Evolutionary conservation across 2,888 invertebrate genomes (phyloP), one percentile per base, ranked within the genome.

Genomic region (Copidosoma aretas): DNA sequence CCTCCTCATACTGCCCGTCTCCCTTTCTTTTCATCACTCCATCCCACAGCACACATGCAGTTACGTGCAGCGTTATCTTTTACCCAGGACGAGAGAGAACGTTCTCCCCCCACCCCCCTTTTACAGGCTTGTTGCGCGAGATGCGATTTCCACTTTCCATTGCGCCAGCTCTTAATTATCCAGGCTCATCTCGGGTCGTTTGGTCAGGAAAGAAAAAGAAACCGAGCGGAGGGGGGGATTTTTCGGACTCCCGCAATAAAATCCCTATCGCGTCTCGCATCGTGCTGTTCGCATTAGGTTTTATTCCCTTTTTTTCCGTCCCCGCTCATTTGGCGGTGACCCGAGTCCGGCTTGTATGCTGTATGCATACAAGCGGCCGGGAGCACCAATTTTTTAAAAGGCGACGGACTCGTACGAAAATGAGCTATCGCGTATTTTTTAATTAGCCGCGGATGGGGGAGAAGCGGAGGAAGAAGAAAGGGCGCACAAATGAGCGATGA

Each of bases 391-490:
- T 32, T 52, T 52, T 52, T 52, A 52, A 19, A 52, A 19, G 17
- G n/a, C 19, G 19, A 17, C 19, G 19, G 8, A 52, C 10, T 19
- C 60, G 19, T 69, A 69, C 61, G 61, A 62, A 71, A 71, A 64
- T 62, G 32, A 67, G 71, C 67, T 58, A 61, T 49, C 60, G 59
- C 61, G 62, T 69, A 71, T 69, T 71, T 71, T 69, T 71, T 69
- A 71, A 71, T 71, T 71, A 71, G 58, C 60, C 52, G 59, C 5
- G 21, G 32, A 21, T 41, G 54, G 10, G 46, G 19, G 51, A 61
- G 32, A 52, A 41, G 17, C 17, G 12, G 12, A 17, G 12, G 12
- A 1, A 46, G 43, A 10, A 14, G 41, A 41, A 10, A 41, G 41
- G 41, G 10, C 41, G 49, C 64, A 46, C 43, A 57, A 67, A 64